Conservation (phyloP, 2,888 invertebrate species). For the Drepanosiphum platanoidis region DNA sequence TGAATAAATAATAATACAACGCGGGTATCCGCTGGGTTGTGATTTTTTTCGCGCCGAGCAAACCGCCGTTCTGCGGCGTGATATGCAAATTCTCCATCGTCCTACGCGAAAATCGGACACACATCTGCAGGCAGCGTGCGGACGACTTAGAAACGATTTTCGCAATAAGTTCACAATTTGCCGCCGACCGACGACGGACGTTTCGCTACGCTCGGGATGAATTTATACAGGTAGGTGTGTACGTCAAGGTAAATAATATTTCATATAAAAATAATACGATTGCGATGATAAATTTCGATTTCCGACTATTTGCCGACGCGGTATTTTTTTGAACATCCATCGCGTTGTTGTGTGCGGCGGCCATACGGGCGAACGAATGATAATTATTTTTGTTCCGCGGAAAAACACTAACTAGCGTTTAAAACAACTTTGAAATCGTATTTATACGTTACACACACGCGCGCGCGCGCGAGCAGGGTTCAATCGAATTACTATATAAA, state of each 20-base stretch:
- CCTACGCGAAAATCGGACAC: not conserved
- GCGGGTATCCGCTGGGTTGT: not conserved
- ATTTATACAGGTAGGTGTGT: constrained; percentile 35
- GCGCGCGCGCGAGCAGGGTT: too few relatives aligned
- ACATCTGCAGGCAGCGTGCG: not conserved
- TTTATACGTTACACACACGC: too few relatives aligned
- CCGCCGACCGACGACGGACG: not conserved
- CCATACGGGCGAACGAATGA: not conserved
- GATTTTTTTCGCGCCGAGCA: not conserved
- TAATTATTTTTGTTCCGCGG: too few relatives aligned
- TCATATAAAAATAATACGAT: not conserved
- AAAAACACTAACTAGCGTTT: too few relatives aligned
- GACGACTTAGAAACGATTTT: not conserved
- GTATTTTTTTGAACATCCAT: too few relatives aligned
- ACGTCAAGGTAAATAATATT: not conserved
- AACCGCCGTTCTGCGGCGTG: not conserved
- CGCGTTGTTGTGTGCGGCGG: too few relatives aligned
- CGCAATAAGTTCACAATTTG: not conserved
- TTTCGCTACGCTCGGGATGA: not conserved
- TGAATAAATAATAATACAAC: not conserved
- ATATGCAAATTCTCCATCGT: not conserved
- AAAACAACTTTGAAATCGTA: too few relatives aligned
- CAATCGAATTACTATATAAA: not conserved
- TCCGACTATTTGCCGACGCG: too few relatives aligned
- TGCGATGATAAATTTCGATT: too few relatives aligned